Conservation (phyloP, 2,113 vertebrate genomes). For the Parotia lawesii region DNA sequence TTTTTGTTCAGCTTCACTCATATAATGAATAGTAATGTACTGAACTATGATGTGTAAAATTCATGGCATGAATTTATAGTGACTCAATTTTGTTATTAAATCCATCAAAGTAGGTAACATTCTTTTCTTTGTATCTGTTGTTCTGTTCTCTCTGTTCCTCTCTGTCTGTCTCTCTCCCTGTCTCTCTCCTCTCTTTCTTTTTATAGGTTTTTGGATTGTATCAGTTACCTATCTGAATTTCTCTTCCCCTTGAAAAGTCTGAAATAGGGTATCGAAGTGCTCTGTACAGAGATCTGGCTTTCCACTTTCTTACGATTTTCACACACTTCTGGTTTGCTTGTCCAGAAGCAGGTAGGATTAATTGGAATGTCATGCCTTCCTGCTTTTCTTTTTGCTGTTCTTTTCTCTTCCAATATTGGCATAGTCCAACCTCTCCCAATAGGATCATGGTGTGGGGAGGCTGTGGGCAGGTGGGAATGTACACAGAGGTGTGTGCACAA, state of each 20-base stretch:
- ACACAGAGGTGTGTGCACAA: background rate
- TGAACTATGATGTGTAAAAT: background rate
- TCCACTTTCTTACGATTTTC: conserved; percentile 16
- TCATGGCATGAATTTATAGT: background rate
- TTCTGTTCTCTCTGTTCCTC: background rate
- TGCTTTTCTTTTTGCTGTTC: background rate
- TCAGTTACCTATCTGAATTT: conserved; percentile 34
- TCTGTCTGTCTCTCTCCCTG: background rate
- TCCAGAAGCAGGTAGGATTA: conserved; percentile 63
- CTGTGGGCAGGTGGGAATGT: background rate
- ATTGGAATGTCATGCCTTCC: background rate
- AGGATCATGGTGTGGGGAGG: background rate
- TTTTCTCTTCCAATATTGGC: background rate
- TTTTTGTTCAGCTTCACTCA: background rate
- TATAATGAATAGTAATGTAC: background rate
- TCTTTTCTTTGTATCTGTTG: background rate
- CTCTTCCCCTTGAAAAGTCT: conserved; percentile 31
- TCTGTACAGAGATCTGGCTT: conserved; percentile 36
- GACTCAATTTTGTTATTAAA: background rate
- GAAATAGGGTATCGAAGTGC: conserved; percentile 22
- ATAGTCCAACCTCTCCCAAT: background rate
- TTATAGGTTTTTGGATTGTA: conserved; percentile 46
- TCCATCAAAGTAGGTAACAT: background rate
- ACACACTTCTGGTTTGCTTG: conserved; percentile 24
- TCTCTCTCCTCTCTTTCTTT: background rate